These are phyloP conservation scores for Spilosoma lubricipeda DNA, from an alignment of 2,888 invertebrate species.

Conservation along the genomic window DNA sequence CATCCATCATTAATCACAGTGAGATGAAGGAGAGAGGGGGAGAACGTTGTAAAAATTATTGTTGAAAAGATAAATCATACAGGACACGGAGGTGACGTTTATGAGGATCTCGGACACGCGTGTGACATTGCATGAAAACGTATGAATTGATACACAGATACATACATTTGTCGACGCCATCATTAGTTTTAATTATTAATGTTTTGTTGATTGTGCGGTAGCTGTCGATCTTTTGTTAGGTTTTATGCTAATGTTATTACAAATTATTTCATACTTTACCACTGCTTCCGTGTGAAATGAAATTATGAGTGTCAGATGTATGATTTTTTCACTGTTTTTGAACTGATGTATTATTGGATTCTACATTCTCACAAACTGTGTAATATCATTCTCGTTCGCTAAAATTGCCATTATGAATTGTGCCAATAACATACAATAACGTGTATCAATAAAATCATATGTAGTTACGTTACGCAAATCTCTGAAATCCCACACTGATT, in stretches of 20 bases:
- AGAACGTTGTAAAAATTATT: slow-evolving; percentile 84
- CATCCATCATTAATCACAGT: slow-evolving; percentile 86
- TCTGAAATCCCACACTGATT: slow-evolving; percentile 26
- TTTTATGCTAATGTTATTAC: slow-evolving; percentile 14
- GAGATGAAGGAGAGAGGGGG: slow-evolving; percentile 78
- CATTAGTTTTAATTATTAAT: slow-evolving; percentile 65
- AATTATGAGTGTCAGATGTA: not conserved
- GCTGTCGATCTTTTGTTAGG: slow-evolving; percentile 7
- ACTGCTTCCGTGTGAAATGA: not conserved
- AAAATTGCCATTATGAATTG: not conserved
- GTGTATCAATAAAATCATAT: not conserved
- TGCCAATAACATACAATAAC: not conserved
- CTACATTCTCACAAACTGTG: not conserved
- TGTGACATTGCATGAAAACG: slow-evolving; percentile 55
- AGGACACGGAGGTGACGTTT: slow-evolving; percentile 80
- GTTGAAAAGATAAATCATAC: slow-evolving; percentile 84
- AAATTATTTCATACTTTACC: not conserved
- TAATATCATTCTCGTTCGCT: not conserved
- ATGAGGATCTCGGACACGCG: slow-evolving; percentile 67
- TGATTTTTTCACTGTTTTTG: not conserved
- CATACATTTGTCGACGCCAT: slow-evolving; percentile 64
- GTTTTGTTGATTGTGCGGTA: slow-evolving; percentile 59
- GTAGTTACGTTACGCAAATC: slow-evolving; percentile 24
- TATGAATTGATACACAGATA: slow-evolving; percentile 53
- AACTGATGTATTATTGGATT: not conserved